Base-by-base conservation (phyloP, 2,888 invertebrate species). In the Eristalinus sepulchralis region DNA sequence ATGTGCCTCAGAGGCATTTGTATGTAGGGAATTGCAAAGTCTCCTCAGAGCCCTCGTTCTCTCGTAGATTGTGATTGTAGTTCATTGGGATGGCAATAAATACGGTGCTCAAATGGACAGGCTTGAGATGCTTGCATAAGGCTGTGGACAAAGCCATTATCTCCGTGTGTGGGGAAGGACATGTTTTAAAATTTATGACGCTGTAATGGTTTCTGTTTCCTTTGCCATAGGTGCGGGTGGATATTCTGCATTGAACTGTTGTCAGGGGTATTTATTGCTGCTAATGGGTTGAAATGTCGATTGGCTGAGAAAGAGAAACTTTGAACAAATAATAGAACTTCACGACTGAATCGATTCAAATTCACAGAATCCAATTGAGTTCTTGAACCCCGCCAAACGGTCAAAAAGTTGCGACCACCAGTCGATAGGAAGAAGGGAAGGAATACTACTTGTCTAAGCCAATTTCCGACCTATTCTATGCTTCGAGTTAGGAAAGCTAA, bases 11-110 rank as follows among this genome's bases (percentile, higher is more conserved):
- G 70, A 60, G 70, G 47, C 57, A 72, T 36, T 66, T 55, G 9
- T 31, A 64, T 33, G 62, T 34, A 55, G 64, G 57, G 57, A 27
- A 27, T 27, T 22, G 24, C 2, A 27, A 2, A 20, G 62, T 53
- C 36, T 39, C 53, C 66, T 55, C 20, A 47, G 64, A 27, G 33
- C 11, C 57, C 53, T 64, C 59, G 59, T 64, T 34, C 34, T 33
- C 34, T 71, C 70, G 55, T 81, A 81, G 67, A 71, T 84, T 81
- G 55, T 81, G 71, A 84, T 81, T 84, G 33, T 62, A 63, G 67
- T 76, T 72, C 59, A 72, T 81, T 80, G 75, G 60, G 75, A 70
- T 73, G 47, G 36, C 11, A 67, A 78, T 73, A 79, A 84, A 76
- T 84, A 67, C 66, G 55, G 31, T 55, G 24, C 20, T 47, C 47